Base-by-base conservation (phyloP, 2,797 vertebrate species). In the Hipposideros larvatus region DNA sequence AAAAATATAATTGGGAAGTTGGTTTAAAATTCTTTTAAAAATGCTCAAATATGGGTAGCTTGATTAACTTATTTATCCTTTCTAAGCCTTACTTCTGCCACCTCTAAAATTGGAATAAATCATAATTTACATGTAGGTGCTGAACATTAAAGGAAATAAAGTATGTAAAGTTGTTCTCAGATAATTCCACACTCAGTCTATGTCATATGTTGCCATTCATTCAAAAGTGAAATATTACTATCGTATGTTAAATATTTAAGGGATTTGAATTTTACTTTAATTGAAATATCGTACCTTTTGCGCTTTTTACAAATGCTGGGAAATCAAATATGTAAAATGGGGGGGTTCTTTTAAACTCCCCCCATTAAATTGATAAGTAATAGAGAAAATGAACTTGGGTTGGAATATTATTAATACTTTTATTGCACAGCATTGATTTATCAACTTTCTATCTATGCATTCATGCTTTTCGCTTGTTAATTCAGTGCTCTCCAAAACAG, bases 101-200 rank as follows among this genome's bases (percentile, higher is more conserved):
- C 19, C 7, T 73, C 4, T 80, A 59, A 87, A 80, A 75, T 14
- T 73, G 26, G 31, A 70, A 83, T n/a, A 71, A 91, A 83, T 77
- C 2, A 74, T 68, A 83, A 41, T 53, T 65, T 68, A 14, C 16
- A 65, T 34, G 0, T 34, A 15, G 26, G 15, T 92, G 9, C 7
- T 92, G 15, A 90, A 55, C 95, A 87, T 74, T 92, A 63, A 57
- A 75, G 53, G 41, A 66, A 68, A 90, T 53, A 34, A 78, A 87
- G 9, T 19, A 28, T 83, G 66, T 82, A 43, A 80, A 78, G 4
- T 79, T 80, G 5, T 71, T 87, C 11, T 88, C 48, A 55, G 18
- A 31, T 87, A 55, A 85, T 71, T 68, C 19, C 11, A 87, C 1
- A 18, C 18, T 94, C 13, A 66, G 3, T 34, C 63, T 88, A 73